Percentiles rank a stretch among this genome's conserved stretches.
Evolutionary conservation across 2,888 invertebrate species (phyloP).

Genomic region (Odontocerum albicorne): DNA sequence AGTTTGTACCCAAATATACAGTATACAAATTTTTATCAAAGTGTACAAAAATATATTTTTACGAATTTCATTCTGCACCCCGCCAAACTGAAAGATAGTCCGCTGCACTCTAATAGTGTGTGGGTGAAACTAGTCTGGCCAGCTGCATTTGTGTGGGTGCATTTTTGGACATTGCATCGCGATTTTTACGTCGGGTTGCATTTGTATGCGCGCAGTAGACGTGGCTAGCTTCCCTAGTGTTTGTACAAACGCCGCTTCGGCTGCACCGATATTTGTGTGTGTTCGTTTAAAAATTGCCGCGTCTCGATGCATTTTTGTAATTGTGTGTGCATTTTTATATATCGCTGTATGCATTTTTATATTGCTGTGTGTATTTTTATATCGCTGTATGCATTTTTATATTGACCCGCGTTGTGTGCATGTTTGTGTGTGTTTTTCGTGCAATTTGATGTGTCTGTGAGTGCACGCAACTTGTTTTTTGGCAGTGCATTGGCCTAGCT

Average conservation of each 20-base stretch:
- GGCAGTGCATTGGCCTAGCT: slow-evolving; percentile 36
- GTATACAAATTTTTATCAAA: too few relatives aligned
- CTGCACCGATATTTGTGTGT: not conserved
- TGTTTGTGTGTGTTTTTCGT: slow-evolving; percentile 5
- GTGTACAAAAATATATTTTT: not conserved
- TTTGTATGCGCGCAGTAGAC: not conserved
- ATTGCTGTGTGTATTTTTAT: too few relatives aligned
- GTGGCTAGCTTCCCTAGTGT: not conserved
- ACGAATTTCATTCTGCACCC: not conserved
- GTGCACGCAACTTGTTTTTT: slow-evolving; percentile 34
- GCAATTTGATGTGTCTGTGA: slow-evolving; percentile 7
- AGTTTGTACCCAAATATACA: too few relatives aligned
- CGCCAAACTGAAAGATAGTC: not conserved
- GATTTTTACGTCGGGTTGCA: slow-evolving; percentile 13
- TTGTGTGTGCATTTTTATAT: slow-evolving; percentile 8
- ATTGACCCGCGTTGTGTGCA: not conserved
- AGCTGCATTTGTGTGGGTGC: not conserved
- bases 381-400: too few relatives aligned
- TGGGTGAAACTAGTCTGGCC: slow-evolving; percentile 10
- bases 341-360: too few relatives aligned
- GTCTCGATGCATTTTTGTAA: slow-evolving; percentile 18
- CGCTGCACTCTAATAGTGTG: slow-evolving; percentile 1
- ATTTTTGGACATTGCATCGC: slow-evolving; percentile 21
- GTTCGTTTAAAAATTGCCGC: not conserved
- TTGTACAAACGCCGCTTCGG: not conserved